Percentiles rank a stretch among this genome's conserved stretches.
Conservation (phyloP, 2,888 invertebrate species). For the Tinea semifulvella region DNA sequence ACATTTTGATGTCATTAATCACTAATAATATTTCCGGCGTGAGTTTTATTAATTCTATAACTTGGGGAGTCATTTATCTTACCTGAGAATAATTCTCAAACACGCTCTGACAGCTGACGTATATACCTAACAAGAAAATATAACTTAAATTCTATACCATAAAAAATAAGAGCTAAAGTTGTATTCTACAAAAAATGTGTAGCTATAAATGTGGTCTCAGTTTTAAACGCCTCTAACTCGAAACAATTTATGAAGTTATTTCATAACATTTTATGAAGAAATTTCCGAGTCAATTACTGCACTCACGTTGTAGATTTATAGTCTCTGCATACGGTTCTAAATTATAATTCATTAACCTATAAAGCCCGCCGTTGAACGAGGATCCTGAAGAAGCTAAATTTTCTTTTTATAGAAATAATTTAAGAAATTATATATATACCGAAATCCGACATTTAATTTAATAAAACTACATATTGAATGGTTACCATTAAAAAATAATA, state of each 20-base stretch:
- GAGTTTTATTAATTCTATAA: slow-evolving; percentile 11
- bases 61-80: slow-evolving; percentile 6
- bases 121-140: not conserved
- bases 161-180: not conserved
- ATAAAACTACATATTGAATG: no score
- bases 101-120: not conserved
- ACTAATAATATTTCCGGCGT: slow-evolving; percentile 4
- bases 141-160: not conserved
- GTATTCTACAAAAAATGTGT: not conserved
- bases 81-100: slow-evolving; percentile 9
- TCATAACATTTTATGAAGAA: slow-evolving; percentile 6
- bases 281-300: slow-evolving; percentile 9
- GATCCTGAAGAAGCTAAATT: no score
- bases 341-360: no score
- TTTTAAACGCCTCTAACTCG: slow-evolving; percentile 7
- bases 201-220: not conserved
- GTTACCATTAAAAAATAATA: no score
- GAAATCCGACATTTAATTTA: no score
- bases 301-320: no score
- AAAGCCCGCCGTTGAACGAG: no score
- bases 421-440: no score
- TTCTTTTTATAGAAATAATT: no score
- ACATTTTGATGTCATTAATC: slow-evolving; percentile 9
- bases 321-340: no score
- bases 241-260: no score